These are phyloP conservation scores for Drosophila subsilvestris DNA, from an alignment of 2,888 invertebrate species.

Conservation along the genomic window DNA sequence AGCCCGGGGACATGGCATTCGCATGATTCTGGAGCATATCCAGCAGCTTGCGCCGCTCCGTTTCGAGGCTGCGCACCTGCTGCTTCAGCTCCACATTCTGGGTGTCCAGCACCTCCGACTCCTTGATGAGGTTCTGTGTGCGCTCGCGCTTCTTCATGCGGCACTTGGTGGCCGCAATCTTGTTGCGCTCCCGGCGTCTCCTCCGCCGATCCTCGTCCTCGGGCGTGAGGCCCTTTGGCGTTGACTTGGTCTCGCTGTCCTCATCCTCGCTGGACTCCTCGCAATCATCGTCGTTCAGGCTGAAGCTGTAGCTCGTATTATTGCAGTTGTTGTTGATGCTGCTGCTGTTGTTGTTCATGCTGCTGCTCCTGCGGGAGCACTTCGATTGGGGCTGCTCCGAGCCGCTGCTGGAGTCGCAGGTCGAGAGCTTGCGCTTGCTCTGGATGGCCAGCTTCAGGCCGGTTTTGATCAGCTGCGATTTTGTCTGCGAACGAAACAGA, in stretches of 20 bases:
- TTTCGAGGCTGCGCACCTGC: conserved; percentile 92
- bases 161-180: conserved; percentile 97
- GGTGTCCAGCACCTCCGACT: conserved; percentile 93
- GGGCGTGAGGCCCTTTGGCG: conserved; percentile 88
- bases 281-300: conserved; percentile 77
- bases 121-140: conserved; percentile 92
- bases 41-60: conserved; percentile 90
- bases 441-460: conserved; percentile 95
- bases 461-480: conserved; percentile 95
- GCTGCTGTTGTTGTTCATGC: conserved; percentile 15
- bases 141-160: conserved; percentile 96
- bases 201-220: conserved; percentile 95
- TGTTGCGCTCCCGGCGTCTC: conserved; percentile 94
- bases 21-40: conserved; percentile 89
- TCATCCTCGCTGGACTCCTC: conserved; percentile 85
- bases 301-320: conserved; percentile 25
- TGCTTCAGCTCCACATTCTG: conserved; percentile 93
- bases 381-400: conserved; percentile 85
- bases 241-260: conserved; percentile 85
- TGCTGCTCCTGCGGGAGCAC: conserved; percentile 77
- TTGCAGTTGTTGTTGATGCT: conserved; percentile 31
- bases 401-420: conserved; percentile 86
- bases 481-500: conserved; percentile 87
- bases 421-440: conserved; percentile 92
- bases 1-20: conserved; percentile 88